These are phyloP conservation scores for Scomber colias DNA, from an alignment of 2,113 vertebrate species.

Conservation along the genomic window DNA sequence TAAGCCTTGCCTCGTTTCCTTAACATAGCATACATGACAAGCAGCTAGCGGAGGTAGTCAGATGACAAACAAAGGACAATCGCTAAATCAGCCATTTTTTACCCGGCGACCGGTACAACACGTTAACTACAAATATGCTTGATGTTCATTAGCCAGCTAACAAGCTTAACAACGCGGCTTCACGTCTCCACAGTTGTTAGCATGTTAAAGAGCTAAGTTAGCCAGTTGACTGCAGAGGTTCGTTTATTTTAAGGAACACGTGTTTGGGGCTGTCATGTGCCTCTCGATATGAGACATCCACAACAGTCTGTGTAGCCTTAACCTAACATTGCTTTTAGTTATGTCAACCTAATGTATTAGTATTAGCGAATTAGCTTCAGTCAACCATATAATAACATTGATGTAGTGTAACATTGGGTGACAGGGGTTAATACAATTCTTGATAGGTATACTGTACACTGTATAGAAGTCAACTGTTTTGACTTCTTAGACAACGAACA, in stretches of 20 bases:
- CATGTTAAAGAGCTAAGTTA: conserved; percentile 7
- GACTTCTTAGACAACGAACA: background rate
- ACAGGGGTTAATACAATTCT: background rate
- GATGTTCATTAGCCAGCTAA: background rate
- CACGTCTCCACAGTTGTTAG: background rate
- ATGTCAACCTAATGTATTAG: background rate
- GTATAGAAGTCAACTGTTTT: background rate
- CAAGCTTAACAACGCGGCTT: background rate
- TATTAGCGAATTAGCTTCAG: background rate
- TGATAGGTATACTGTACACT: background rate
- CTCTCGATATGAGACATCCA: background rate
- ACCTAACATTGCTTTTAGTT: background rate
- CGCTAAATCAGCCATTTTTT: conserved; percentile 35
- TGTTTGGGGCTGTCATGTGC: conserved; percentile 38
- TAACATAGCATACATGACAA: conserved; percentile 43
- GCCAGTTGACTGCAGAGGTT: conserved; percentile 24
- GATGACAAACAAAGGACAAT: conserved; percentile 56
- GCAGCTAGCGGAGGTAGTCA: conserved; percentile 24
- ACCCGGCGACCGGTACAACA: background rate
- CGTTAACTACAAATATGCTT: background rate
- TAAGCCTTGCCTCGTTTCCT: conserved; percentile 31
- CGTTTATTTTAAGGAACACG: conserved; percentile 35
- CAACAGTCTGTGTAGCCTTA: background rate
- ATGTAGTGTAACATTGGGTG: too few relatives aligned
- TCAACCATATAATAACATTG: background rate